Evolutionary conservation across 2,888 invertebrate species (phyloP), one percentile per base, ranked within the genome.

Genomic region (Gonocerus acuteangulatus): DNA sequence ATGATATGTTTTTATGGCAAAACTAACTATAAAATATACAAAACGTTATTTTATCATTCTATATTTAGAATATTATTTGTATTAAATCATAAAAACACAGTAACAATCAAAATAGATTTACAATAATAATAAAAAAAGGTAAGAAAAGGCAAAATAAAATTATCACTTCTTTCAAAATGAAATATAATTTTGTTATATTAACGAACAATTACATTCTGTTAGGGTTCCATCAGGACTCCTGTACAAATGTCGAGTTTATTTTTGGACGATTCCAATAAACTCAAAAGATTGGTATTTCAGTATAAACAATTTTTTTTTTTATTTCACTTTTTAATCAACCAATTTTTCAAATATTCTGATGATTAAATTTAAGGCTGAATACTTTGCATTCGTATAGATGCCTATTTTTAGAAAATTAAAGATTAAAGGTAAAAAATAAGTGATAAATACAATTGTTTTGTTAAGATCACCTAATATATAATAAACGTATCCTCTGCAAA

Each of bases 171-270:
- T 66, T 62, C 64, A 66, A 66, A 66, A 66, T 66, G 66, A 66
- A 66, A 65, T 66, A 66, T 66, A 66, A 64, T 66, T 66, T 59
- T 65, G 56, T 62, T 66, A 61, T 66, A 62, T 62, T 64, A 66
- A 66, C 66, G 64, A 66, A 63, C 65, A 65, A 66, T 52, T 66
- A 65, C 63, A 66, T 63, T 64, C 45, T 57, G 57, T 57, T 57
- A 57, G 57, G 57, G 47, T 47, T 47, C 57, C 57, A 47, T 45
- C 47, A 45, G 57, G 57, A 47, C 45, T 57, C 57, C 57, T 57
- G 57, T 57, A 57, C 57, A 57, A 57, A 9, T 57, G 16, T 45
- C 18, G 19, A 18, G 27, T 44, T 39, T 57, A 6, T 44, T 27
- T 22, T 23, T 42, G 22, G 23, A 36, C 27, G 9, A 16, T 42